Base-by-base conservation (phyloP, 1,140 invertebrate species). In the Andricus grossulariae region DNA sequence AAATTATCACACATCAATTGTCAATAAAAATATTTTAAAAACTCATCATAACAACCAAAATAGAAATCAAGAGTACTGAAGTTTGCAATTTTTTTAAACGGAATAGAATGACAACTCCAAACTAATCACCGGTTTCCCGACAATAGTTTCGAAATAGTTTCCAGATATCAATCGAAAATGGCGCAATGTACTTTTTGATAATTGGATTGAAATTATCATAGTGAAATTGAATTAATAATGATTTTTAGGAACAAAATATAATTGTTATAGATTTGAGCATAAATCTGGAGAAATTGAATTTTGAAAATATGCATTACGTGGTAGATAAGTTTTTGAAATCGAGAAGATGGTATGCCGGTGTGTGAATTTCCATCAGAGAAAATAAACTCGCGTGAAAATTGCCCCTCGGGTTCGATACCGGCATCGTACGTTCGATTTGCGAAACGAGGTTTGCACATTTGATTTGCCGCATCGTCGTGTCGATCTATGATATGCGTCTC, bases 381-480 rank as follows among this genome's bases (percentile, higher is more conserved):
- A 66, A 66, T 66, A 66, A 66, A 66, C 60, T 39, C 60, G 60
- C 32, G 60, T 66, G 60, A 66, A 66, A 66, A 66, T 66, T 66
- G 60, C 60, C 60, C 60, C 60, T 66, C 60, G 52, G 52, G 52
- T 54, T 54, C 18, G 52, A 54, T 54, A 50, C 54, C 50, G 12
- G 19, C 52, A 77, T 32, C 50, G 50, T 50, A 21, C 50, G 75
- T 82, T 82, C 74, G 79, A 80, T 83, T 83, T 83, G 79, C 52
- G 71, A 82, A 84, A 82, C 74, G 76, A 77, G 79, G 77, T 83
- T 84, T 79, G 77, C 79, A 57, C 71, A 79, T 77, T 80, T 77
- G 79, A 82, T 84, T 84, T 75, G 75, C 21, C 60, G 60, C 60
- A 66, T 66, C 60, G 60, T 66, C 60, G 60, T 66, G 39, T 32